These are phyloP conservation scores for Lasioglossum oenotherae DNA, from an alignment of 2,888 invertebrate species.

Conservation along the genomic window DNA sequence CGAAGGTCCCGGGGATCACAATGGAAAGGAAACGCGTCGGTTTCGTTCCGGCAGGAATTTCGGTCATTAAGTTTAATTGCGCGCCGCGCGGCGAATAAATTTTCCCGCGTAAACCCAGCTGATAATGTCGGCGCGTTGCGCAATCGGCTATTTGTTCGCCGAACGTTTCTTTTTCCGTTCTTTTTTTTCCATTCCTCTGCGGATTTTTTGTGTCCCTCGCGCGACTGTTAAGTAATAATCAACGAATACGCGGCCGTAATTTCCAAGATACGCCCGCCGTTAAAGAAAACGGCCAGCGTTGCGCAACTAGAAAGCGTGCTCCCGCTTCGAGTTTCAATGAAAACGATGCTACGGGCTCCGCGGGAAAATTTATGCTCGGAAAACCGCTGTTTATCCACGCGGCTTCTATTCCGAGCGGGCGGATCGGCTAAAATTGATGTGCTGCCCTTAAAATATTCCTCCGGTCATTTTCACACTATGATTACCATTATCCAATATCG, in stretches of 20 bases:
- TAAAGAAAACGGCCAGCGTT: background rate
- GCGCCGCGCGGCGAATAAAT: slow-evolving; percentile 35
- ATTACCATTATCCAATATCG: background rate
- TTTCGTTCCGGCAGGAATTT: slow-evolving; percentile 46
- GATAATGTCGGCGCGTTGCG: slow-evolving; percentile 24
- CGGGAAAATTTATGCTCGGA: background rate
- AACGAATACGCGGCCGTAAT: background rate
- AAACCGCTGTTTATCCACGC: background rate
- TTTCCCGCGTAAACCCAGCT: slow-evolving; percentile 34
- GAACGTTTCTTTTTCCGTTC: background rate
- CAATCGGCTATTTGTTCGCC: slow-evolving; percentile 16
- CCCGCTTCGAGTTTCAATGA: background rate
- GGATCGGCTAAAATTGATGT: background rate
- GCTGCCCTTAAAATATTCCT: background rate
- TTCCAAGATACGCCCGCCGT: background rate
- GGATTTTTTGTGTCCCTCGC: background rate
- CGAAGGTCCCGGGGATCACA: slow-evolving; percentile 18
- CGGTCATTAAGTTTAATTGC: slow-evolving; percentile 52
- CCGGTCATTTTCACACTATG: background rate
- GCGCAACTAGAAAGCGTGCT: slow-evolving; percentile 13
- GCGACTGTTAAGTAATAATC: slow-evolving; percentile 20
- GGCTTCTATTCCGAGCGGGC: background rate
- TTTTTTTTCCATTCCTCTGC: background rate
- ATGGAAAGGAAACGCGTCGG: slow-evolving; percentile 35
- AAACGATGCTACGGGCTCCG: background rate